Evolutionary conservation across 2,888 invertebrate genomes (phyloP), one percentile per base, ranked within the genome.

Genomic region (Eristalinus aeneus): DNA sequence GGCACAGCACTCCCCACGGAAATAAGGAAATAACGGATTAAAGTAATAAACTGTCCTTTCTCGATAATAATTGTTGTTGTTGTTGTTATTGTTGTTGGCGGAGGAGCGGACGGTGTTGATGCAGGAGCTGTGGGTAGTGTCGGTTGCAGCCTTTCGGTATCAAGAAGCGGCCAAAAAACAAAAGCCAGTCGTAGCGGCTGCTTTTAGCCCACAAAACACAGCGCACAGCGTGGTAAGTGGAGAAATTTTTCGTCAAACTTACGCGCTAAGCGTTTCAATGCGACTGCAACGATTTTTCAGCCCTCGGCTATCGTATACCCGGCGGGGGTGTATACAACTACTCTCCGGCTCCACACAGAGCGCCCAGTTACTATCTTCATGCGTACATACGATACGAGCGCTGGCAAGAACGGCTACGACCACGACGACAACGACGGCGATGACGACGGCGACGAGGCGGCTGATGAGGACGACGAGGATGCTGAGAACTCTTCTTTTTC

Each of bases 291-390:
- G 90, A 91, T 91, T 91, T 90, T 91, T 91, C 91, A 92, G 92
- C 92, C 93, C 90, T 92, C 91, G 92, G 92, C 92, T 91, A 92
- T 92, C 90, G 90, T 91, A 91, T 91, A 92, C 92, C 93, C 92
- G 92, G 92, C 46, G 76, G 91, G 92, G 92, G 92, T 92, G 92
- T 91, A 91, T 90, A 90, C 91, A n/a, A 16, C 46, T 46, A 16
- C 39, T 16, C 39, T 46, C 46, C 46, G 46, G 46, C 46, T 90
- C 90, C 90, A 90, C 90, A 91, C 56, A 56, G 56, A 91, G 91
- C 91, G 91, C 91, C 90, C 92, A 91, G 92, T 90, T 90, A 90
- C 89, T 88, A 88, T 89, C 88, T 88, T 89, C 87, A 88, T 89
- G 89, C 89, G 89, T 89, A 89, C 83, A 88, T 88, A 88, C 88